Conservation (phyloP, 2,888 invertebrate genomes). For the Heliconius erato region DNA sequence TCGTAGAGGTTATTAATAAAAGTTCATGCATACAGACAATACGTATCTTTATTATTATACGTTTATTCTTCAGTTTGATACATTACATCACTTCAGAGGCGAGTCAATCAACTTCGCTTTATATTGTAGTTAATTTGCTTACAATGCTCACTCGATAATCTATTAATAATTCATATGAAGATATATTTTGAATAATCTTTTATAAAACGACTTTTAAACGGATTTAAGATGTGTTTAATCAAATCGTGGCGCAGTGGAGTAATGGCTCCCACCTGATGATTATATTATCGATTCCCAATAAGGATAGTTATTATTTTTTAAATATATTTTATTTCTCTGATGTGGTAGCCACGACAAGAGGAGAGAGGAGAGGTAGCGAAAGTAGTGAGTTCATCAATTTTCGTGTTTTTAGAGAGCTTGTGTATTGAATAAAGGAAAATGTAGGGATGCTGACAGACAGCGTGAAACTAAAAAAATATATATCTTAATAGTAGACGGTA, state of each 20-base stretch:
- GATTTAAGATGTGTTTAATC: neutral
- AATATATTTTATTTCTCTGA: too few relatives aligned
- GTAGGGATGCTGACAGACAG: too few relatives aligned
- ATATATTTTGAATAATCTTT: neutral
- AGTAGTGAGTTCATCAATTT: too few relatives aligned
- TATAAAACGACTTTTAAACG: neutral
- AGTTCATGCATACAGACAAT: neutral
- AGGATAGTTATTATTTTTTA: neutral
- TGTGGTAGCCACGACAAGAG: too few relatives aligned
- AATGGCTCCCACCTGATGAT: neutral
- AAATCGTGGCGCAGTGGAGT: neutral
- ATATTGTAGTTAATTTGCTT: slow-evolving; percentile 57
- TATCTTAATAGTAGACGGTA: too few relatives aligned
- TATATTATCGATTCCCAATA: neutral
- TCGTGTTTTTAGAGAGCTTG: too few relatives aligned
- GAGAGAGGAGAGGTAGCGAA: too few relatives aligned
- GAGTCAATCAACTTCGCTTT: slow-evolving; percentile 52
- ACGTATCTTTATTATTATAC: neutral
- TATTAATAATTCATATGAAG: slow-evolving; percentile 46
- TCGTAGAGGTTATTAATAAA: too few relatives aligned
- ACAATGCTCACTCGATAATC: slow-evolving; percentile 56
- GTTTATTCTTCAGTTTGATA: slow-evolving; percentile 2
- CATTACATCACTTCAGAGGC: slow-evolving; percentile 31
- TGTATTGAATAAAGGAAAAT: too few relatives aligned
- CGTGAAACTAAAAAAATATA: too few relatives aligned